These are phyloP conservation scores for Plumapathes pennacea DNA, from an alignment of 92 coral and sea anemone genomes.

Conservation along the genomic window DNA sequence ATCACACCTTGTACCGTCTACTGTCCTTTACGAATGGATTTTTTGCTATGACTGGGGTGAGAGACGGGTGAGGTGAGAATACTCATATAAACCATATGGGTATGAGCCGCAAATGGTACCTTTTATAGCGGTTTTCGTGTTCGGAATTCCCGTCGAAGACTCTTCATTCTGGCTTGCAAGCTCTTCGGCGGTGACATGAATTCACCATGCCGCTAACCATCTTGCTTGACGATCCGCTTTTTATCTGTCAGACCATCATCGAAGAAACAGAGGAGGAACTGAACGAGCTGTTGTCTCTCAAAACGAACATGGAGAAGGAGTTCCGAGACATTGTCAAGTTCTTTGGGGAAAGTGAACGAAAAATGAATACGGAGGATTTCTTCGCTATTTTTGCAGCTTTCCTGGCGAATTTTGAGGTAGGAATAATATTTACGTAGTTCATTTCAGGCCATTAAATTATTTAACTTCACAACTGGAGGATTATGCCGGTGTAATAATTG, in stretches of 20 bases:
- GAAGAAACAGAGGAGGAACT: constrained; percentile 84
- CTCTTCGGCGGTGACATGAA: not conserved
- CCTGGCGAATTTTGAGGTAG: constrained; percentile 85
- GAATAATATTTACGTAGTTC: not conserved
- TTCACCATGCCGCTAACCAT: not conserved
- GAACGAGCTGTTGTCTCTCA: constrained; percentile 68
- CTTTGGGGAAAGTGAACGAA: constrained; percentile 79
- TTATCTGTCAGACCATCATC: constrained; percentile 63
- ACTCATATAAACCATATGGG: too few relatives aligned
- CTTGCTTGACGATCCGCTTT: not conserved
- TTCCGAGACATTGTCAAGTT: constrained; percentile 75
- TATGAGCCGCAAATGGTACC: too few relatives aligned
- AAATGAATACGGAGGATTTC: constrained; percentile 93
- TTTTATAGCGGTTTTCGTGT: too few relatives aligned
- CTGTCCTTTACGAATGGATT: too few relatives aligned
- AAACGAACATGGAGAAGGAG: constrained; percentile 62
- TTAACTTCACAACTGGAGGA: too few relatives aligned
- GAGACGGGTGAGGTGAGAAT: too few relatives aligned
- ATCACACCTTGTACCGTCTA: too few relatives aligned
- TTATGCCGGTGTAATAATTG: not conserved
- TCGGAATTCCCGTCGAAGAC: not conserved
- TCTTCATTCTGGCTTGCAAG: not conserved
- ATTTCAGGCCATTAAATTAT: too few relatives aligned
- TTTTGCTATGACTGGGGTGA: too few relatives aligned
- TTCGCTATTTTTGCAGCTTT: constrained; percentile 91